phyloP scores from a whole-genome alignment of 1,140 invertebrate genomes.

The Danaus melanippus region DNA sequence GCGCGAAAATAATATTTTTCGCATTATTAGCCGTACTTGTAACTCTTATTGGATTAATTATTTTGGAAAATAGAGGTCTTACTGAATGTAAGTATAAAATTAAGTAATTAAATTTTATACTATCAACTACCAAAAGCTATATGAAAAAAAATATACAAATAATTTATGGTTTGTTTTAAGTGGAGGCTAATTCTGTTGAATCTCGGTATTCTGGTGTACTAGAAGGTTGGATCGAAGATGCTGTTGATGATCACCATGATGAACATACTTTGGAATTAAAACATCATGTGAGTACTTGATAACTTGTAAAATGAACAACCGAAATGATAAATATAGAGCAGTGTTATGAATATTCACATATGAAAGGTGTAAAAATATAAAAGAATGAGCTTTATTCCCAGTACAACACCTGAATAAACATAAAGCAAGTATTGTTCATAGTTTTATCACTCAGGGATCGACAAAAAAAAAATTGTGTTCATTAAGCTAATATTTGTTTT shows the following conservation, averaged over 20 bases:
- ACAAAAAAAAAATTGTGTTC: too few relatives aligned
- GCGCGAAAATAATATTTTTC: constrained; percentile 87
- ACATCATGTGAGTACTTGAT: constrained; percentile 52
- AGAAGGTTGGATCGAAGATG: constrained; percentile 85
- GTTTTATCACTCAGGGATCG: too few relatives aligned
- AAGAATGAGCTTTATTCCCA: too few relatives aligned
- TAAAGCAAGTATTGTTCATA: too few relatives aligned
- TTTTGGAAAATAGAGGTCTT: constrained; percentile 83
- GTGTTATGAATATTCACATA: too few relatives aligned
- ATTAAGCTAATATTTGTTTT: too few relatives aligned
- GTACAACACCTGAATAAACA: too few relatives aligned
- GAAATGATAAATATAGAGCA: too few relatives aligned
- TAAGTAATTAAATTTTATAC: neutral
- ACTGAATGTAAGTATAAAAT: constrained; percentile 78
- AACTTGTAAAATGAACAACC: constrained; percentile 1
- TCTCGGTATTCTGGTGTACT: constrained; percentile 82
- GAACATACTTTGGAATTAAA: constrained; percentile 66
- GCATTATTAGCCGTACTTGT: constrained; percentile 78
- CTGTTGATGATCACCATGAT: constrained; percentile 72
- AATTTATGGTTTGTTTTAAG: constrained; percentile 56
- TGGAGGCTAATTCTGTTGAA: constrained; percentile 79
- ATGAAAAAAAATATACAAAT: too few relatives aligned
- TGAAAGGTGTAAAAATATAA: too few relatives aligned
- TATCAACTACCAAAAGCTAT: too few relatives aligned
- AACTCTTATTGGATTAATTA: constrained; percentile 82